Conservation (phyloP, 2,888 invertebrate species). For the Elgonia sp. region DNA sequence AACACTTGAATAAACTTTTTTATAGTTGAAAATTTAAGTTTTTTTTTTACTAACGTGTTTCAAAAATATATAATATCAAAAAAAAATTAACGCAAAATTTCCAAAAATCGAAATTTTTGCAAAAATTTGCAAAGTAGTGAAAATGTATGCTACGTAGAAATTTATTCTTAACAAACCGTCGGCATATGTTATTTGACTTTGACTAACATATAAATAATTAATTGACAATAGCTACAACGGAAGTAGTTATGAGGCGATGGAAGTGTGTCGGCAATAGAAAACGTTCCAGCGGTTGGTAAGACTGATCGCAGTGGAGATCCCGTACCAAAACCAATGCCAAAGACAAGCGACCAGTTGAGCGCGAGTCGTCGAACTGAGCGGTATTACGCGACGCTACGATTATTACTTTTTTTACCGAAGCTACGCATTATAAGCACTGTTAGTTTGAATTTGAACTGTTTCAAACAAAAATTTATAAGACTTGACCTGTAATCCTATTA, state of each 20-base stretch:
- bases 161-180: too few species aligned
- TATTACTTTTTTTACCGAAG: constrained; percentile 55
- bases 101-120: background rate
- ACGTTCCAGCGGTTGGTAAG: constrained; percentile 73
- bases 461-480: constrained; percentile 33
- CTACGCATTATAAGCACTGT: constrained; percentile 25
- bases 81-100: too few species aligned
- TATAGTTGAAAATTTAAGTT: too few species aligned
- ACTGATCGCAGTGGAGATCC: constrained; percentile 79
- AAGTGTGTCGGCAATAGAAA: constrained; percentile 64
- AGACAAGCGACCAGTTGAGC: constrained; percentile 85
- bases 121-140: too few species aligned
- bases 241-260: constrained; percentile 38
- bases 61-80: too few species aligned
- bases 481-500: background rate
- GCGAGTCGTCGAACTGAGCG: constrained; percentile 85
- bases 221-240: constrained; percentile 47
- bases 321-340: constrained; percentile 84
- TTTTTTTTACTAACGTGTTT: too few species aligned
- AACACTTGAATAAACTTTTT: too few species aligned
- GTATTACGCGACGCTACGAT: constrained; percentile 78
- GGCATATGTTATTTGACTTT: background rate
- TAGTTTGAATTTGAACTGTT: constrained; percentile 35
- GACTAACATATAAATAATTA: constrained; percentile 42
- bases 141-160: too few species aligned